Evolutionary conservation across 2,888 invertebrate genomes (phyloP), one percentile per base, ranked within the genome.

Genomic region (Sarcophaga rosellei): DNA sequence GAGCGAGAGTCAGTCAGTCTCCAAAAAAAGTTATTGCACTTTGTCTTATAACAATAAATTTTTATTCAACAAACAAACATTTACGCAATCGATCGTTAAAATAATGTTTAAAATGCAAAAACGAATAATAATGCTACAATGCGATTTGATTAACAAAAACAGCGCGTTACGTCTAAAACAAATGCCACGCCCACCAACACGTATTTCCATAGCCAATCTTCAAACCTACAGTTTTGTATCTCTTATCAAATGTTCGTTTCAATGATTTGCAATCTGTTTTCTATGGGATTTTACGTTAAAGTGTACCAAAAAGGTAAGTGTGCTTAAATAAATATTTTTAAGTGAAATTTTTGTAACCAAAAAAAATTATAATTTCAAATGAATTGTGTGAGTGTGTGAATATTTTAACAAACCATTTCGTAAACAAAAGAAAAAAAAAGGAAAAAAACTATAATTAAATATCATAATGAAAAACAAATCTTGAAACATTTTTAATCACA

Each of bases 1-100:
- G 35, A 35, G 35, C 35, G 35, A 35, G 8, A 35, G 35, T 35
- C 35, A 35, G 35, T 53, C 17, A 17, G 53, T 15, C 53, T 53
- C 17, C 53, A 53, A 17, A 47, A 10, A 10, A 35, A 35, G 8
- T 35, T 35, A 8, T 35, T 8, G 73, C 75, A 86, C 84, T 86
- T 86, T 86, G 74, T 78, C 74, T 86, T 86, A 84, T 86, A 86
- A 86, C 86, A 86, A 86, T 86, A 86, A 86, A 86, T 84, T 81
- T 70, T 65, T 47, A 69, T 70, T 53, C 62, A 76, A 47, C 35
- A 35, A 76, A 47, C 35, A 35, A 35, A 35, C 35, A 77, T 74
- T 23, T 23, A 12, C 47, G 61, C 45, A 57, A 76, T 17, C 25
- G 25, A 65, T 35, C 15, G 10, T 8, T 17, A n/a, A 53, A 53